Base-by-base conservation (phyloP, 2,888 invertebrate genomes). In the Nemotelus pantherinus region DNA sequence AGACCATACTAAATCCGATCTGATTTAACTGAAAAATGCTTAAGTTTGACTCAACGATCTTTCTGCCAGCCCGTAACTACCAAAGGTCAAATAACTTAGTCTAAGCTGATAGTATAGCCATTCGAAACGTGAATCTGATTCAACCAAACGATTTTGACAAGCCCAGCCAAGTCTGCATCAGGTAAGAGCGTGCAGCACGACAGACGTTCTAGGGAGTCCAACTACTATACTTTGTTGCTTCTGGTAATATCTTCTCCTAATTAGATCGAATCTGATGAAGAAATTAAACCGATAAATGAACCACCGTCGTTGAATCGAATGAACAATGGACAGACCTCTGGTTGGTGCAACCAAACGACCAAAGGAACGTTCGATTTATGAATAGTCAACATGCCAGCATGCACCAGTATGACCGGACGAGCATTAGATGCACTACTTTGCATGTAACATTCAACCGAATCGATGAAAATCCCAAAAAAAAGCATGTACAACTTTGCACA, bases 101-200 rank as follows among this genome's bases (percentile, higher is more conserved):
- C 25, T 25, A 25, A 25, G 25, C 50, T 50, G 9, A 50, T 7
- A 50, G 6, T 50, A 50, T 50, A 50, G 9, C 50, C 50, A 50
- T 50, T 25, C 50, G 9, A 50, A 50, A 50, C 50, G 50, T 50
- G 50, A 9, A 70, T 70, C 64, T n/a, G 39, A 64, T 64, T 41
- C 25, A 25, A 64, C 5, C 41, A 6, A 39, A 60, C 44, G n/a
- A 64, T 5, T 81, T 80, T 5, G 9, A 50, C 50, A 50, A 7
- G 5, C 50, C 5, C 5, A 25, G 25, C 25, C 25, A 25, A 25
- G 25, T 25, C 25, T 25, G 25, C 25, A 25, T 1, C 25, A 25
- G 25, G 25, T 25, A 25, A 25, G 25, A 25, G 25, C 25, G 25
- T 25, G 25, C 25, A 25, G 25, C 25, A 25, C 25, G 25, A 50